Base-by-base conservation (phyloP, 2,113 vertebrate genomes). In the Colius striatus region DNA sequence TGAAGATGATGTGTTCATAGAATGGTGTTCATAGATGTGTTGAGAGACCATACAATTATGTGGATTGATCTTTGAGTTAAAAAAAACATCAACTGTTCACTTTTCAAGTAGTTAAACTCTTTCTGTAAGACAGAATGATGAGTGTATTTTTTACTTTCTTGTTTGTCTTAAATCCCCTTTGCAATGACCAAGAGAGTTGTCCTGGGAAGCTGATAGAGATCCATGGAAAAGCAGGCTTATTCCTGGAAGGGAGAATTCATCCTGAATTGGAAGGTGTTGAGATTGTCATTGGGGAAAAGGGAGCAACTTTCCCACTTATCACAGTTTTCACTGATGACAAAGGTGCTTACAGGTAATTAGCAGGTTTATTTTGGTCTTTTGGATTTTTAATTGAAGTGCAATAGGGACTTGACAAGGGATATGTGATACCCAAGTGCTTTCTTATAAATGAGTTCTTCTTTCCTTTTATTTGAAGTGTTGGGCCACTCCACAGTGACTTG, bases 161-260 rank as follows among this genome's bases (percentile, higher is more conserved):
- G 2, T 93, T 92, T 68, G 36, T 57, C 80, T 94, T 93, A 48
- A 95, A 95, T 92, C 63, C 10, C 32, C 3, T 91, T 90, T 77
- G 43, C 70, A 62, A 80, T 41, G 26, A 50, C 73, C n/a, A 98
- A 99, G 99, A 99, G 91, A 99, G 97, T 53, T 99, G 99, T 94
- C 99, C 99, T 3, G 99, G 99, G 67, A 99, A 98, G 60, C 96
- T 99, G 96, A 99, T 99, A 74, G 98, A 99, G 96, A 99, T 99
- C 68, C 94, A 97, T 0, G 99, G 99, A 41, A 99, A 98, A 70
- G 99, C 99, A 6, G 99, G 99, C 22, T 98, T 99, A 23, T 99
- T 99, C 96, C 96, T 99, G 70, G 98, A 99, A 92, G 99, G 99
- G 16, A 98, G 80, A 62, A 99, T 99, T 88, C 98, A 98, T 32